Conservation (phyloP, 2,888 invertebrate species). For the Syrphus vitripennis region DNA sequence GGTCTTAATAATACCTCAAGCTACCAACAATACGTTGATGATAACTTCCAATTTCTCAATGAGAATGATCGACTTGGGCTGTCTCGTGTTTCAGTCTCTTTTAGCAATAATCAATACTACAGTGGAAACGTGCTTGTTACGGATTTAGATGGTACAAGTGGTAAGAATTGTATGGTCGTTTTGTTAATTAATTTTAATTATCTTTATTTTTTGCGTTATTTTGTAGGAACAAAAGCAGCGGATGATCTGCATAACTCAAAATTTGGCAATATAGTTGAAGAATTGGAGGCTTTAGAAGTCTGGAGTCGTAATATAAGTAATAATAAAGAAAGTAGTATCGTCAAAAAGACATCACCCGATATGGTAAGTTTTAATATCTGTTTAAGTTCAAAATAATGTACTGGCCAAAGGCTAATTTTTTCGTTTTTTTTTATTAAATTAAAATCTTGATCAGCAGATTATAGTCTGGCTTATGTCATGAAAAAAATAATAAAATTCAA, state of each 20-base stretch:
- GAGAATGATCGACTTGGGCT: constrained; percentile 34
- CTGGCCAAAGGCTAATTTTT: too few species aligned
- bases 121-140: constrained; percentile 65
- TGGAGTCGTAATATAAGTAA: constrained; percentile 65
- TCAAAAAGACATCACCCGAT: constrained; percentile 10
- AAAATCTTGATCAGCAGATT: too few species aligned
- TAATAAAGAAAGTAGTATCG: constrained; percentile 20
- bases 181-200: background rate
- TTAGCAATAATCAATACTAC: constrained; percentile 20
- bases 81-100: constrained; percentile 32
- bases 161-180: constrained; percentile 9
- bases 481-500: too few species aligned
- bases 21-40: constrained; percentile 47
- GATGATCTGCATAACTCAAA: constrained; percentile 34
- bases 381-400: too few species aligned
- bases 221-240: constrained; percentile 31
- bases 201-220: background rate
- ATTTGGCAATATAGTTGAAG: constrained; percentile 58
- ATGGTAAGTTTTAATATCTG: constrained; percentile 38
- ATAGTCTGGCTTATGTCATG: too few species aligned
- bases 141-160: constrained; percentile 73
- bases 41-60: constrained; percentile 55
- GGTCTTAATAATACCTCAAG: constrained; percentile 21
- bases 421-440: too few species aligned
- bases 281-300: constrained; percentile 60